phyloP scores from a whole-genome alignment of 2,113 vertebrate genomes.

The Microcebus ravelobensis region DNA sequence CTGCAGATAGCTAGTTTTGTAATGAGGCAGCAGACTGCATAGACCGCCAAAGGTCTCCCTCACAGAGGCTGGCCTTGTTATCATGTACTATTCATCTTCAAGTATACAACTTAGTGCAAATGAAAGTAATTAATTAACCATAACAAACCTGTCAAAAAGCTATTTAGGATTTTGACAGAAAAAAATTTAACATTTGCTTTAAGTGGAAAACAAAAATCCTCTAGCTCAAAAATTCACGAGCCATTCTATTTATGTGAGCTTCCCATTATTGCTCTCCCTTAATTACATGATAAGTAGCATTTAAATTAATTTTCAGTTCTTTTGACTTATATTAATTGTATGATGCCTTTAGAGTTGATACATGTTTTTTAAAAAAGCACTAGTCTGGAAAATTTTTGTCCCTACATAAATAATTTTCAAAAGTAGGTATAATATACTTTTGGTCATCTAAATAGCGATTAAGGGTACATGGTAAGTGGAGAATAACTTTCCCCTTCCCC shows the following conservation, averaged over 20 bases:
- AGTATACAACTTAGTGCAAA: conserved; percentile 86
- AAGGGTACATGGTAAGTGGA: not conserved
- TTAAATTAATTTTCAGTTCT: conserved; percentile 55
- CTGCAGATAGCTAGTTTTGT: conserved; percentile 89
- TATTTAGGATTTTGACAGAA: conserved; percentile 83
- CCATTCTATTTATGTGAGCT: conserved; percentile 13
- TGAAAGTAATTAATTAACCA: conserved; percentile 88
- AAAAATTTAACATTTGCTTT: conserved; percentile 80
- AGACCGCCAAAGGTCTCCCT: conserved; percentile 88
- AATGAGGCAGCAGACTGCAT: conserved; percentile 89
- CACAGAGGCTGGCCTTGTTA: conserved; percentile 84
- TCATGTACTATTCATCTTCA: conserved; percentile 82
- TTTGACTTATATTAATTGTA: conserved; percentile 59
- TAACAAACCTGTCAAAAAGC: conserved; percentile 85
- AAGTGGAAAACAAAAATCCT: conserved; percentile 75
- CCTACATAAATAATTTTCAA: conserved; percentile 38
- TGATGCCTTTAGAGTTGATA: conserved; percentile 63
- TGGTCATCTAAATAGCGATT: not conserved
- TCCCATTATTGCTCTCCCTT: conserved; percentile 41
- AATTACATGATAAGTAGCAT: conserved; percentile 73
- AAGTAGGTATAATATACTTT: conserved; percentile 51
- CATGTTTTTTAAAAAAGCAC: not conserved
- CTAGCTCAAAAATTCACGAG: conserved; percentile 58
- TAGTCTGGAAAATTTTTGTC: not conserved
- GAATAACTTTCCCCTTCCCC: not conserved